A percentile compares a stretch with the other conserved stretches of the same genome.
These are phyloP conservation scores for Ormyrus pomaceus DNA, from an alignment of 2,888 invertebrate species.

Conservation along the genomic window DNA sequence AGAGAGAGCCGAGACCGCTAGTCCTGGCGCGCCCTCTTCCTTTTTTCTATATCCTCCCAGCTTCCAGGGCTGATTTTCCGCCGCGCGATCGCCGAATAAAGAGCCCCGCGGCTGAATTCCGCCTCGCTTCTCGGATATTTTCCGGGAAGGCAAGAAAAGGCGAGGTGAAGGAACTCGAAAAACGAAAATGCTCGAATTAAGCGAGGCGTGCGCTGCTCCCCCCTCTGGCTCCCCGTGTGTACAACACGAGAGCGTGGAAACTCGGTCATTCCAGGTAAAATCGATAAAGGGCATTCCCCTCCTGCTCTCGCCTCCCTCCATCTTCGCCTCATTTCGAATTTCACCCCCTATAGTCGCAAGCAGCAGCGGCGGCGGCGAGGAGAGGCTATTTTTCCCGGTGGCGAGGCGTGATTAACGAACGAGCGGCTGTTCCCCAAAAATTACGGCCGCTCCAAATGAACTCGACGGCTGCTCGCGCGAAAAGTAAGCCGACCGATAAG, in stretches of 20 bases:
- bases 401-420: constrained; percentile 25
- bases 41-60: not conserved
- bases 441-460: too few species aligned
- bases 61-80: constrained; percentile 31
- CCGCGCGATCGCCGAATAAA: too few species aligned
- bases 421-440: too few species aligned
- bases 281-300: constrained; percentile 54
- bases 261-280: constrained; percentile 57
- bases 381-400: constrained; percentile 2
- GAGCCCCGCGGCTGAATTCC: too few species aligned
- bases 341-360: not conserved
- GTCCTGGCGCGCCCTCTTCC: not conserved
- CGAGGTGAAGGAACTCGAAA: too few species aligned
- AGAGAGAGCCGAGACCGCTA: not conserved
- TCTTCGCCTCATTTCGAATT: not conserved
- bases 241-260: constrained; percentile 25
- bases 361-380: not conserved
- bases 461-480: too few species aligned
- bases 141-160: too few species aligned
- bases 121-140: too few species aligned
- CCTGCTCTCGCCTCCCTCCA: not conserved
- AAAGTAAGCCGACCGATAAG: too few species aligned
- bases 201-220: constrained; percentile 38
- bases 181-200: constrained; percentile 54
- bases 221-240: not conserved